Evolutionary conservation across 2,888 invertebrate species (phyloP), one percentile per base, ranked within the genome.

Genomic region (Graphium colonna): DNA sequence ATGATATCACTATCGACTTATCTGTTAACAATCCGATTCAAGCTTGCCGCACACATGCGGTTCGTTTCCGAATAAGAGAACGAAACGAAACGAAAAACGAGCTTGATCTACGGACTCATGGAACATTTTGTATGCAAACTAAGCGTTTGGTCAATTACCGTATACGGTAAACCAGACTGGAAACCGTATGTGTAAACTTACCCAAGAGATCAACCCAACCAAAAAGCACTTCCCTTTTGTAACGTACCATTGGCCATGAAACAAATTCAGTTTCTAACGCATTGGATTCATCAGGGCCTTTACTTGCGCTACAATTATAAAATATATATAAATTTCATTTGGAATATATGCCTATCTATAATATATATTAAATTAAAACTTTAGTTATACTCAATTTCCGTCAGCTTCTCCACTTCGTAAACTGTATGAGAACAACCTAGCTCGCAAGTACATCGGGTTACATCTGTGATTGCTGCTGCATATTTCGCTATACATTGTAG

Each of bases 131-230:
- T n/a, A n/a, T n/a, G n/a, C n/a, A n/a, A n/a, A n/a, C n/a, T n/a
- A n/a, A n/a, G n/a, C n/a, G n/a, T n/a, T n/a, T n/a, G n/a, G 21
- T 12, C 5, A 28, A 7, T n/a, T 5, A 10, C 12, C 5, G n/a
- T 26, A n/a, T 44, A 8, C n/a, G n/a, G n/a, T n/a, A n/a, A n/a
- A n/a, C n/a, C n/a, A n/a, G n/a, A n/a, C n/a, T n/a, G n/a, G n/a
- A n/a, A n/a, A n/a, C n/a, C n/a, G n/a, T n/a, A n/a, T n/a, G n/a
- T n/a, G n/a, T n/a, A 36, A 43, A 43, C 26, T 26, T 40, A 93
- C 94, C 95, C 40, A 95, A 73, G 47, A 96, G 87, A 82, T 96
- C 96, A 0, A 96, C 94, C 95, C 95, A 95, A 51, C 95, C 96
- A 71, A 96, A 96, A 39, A 95, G 90, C 13, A 95, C 95, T 75